Evolutionary conservation across 1,140 invertebrate species (phyloP).

Genomic region (Hycleus cichorii): DNA sequence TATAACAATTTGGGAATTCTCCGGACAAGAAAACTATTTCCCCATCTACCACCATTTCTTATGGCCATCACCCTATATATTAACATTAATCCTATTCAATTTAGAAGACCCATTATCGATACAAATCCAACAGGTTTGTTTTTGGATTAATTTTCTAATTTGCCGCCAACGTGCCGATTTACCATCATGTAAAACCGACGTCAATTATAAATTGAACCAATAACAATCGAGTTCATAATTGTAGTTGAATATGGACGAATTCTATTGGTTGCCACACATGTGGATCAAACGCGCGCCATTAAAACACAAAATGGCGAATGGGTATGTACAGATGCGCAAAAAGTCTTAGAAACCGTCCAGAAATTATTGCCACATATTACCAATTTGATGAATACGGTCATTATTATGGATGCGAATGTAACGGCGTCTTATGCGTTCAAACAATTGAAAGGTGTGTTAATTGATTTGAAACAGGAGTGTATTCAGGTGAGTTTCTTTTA

Average conservation of each 20-base stretch:
- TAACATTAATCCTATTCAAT: slow-evolving; percentile 65
- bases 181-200: slow-evolving; percentile 53
- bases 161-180: slow-evolving; percentile 55
- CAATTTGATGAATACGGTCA: slow-evolving; percentile 38
- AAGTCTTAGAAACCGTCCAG: slow-evolving; percentile 46
- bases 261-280: slow-evolving; percentile 60
- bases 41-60: slow-evolving; percentile 59
- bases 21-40: slow-evolving; percentile 73
- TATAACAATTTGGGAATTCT: slow-evolving; percentile 74
- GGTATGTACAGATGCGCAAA: slow-evolving; percentile 49
- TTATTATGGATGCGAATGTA: slow-evolving; percentile 55
- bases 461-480: slow-evolving; percentile 32
- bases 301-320: slow-evolving; percentile 51
- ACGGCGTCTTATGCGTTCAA: slow-evolving; percentile 45
- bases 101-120: slow-evolving; percentile 62
- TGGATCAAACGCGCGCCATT: slow-evolving; percentile 48
- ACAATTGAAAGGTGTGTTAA: slow-evolving; percentile 32
- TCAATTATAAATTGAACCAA: background rate
- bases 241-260: slow-evolving; percentile 54
- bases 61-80: slow-evolving; percentile 30
- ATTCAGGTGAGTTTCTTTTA: slow-evolving; percentile 26
- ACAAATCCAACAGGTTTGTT: slow-evolving; percentile 66
- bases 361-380: slow-evolving; percentile 37
- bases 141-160: slow-evolving; percentile 76
- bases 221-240: slow-evolving; percentile 5